Percentiles rank a stretch among this genome's conserved stretches.
Conservation (phyloP, 2,113 vertebrate genomes). For the Eira barbara region DNA sequence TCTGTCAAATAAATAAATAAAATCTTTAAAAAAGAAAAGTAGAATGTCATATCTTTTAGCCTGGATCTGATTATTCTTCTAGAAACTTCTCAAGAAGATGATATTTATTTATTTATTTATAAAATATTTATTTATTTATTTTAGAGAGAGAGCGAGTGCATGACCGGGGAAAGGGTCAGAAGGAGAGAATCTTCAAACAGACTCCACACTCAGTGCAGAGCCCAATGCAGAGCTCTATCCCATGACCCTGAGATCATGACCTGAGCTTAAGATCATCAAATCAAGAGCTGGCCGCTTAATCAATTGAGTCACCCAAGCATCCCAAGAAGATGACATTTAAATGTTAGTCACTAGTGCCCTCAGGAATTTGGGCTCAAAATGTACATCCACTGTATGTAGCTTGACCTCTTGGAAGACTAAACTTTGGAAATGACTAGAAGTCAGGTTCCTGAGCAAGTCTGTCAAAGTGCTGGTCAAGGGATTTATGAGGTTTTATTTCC, state of each 20-base stretch:
- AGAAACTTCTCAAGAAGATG: conserved; percentile 31
- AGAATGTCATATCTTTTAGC: background rate
- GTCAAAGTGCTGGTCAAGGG: background rate
- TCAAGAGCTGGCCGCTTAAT: background rate
- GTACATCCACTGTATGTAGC: background rate
- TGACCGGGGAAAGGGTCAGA: background rate
- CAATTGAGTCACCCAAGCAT: background rate
- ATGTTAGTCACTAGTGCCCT: background rate
- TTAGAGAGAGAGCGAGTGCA: background rate
- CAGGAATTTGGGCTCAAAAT: conserved; percentile 51
- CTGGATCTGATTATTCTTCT: background rate
- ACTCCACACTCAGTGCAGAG: background rate
- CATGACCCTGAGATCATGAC: background rate
- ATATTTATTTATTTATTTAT: background rate
- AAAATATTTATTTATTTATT: background rate
- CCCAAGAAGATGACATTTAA: conserved; percentile 20
- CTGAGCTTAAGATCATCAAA: background rate
- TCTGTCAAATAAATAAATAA: no score
- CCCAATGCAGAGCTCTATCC: background rate
- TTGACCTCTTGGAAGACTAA: conserved; percentile 26
- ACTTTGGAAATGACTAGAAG: background rate
- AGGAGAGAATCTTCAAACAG: background rate
- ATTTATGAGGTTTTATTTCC: background rate
- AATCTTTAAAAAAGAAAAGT: no score
- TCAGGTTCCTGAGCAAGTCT: background rate